These are phyloP conservation scores for Erynnis tages DNA, from an alignment of 2,888 invertebrate species.

Conservation along the genomic window DNA sequence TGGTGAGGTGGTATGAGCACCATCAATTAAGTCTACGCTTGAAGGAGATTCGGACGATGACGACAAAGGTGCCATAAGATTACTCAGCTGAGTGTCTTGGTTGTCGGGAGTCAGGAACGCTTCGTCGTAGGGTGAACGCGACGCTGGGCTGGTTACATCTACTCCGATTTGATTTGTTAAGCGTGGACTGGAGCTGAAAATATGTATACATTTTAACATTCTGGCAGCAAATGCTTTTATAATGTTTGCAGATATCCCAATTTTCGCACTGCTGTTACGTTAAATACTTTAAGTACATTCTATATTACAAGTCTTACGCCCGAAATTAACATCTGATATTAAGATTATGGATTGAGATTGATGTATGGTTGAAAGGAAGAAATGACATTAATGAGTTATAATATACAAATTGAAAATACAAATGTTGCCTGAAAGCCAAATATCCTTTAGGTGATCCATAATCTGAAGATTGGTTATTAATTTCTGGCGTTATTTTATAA, in stretches of 20 bases:
- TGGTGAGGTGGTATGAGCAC: slow-evolving; percentile 39
- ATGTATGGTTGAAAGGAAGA: too few species aligned
- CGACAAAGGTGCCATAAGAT: slow-evolving; percentile 46
- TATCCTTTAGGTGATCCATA: too few species aligned
- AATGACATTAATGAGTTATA: too few species aligned
- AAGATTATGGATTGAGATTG: too few species aligned
- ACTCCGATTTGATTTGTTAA: slow-evolving; percentile 47
- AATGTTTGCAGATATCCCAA: neutral
- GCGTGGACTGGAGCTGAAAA: slow-evolving; percentile 52
- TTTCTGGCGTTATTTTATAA: too few species aligned
- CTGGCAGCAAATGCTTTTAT: too few species aligned
- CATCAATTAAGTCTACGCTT: slow-evolving; percentile 49
- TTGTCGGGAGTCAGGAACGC: slow-evolving; percentile 47
- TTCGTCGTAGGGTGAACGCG: slow-evolving; percentile 49
- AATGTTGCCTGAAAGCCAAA: too few species aligned
- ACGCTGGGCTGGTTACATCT: slow-evolving; percentile 42
- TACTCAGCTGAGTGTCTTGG: slow-evolving; percentile 33
- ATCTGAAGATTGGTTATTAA: too few species aligned
- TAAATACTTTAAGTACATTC: neutral
- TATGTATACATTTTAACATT: neutral
- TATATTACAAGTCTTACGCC: too few species aligned
- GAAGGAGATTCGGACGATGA: slow-evolving; percentile 58
- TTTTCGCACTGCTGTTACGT: neutral
- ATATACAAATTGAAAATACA: too few species aligned
- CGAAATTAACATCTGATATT: too few species aligned